Conservation (phyloP, 2,888 invertebrate species). For the Corythucha ciliata region DNA sequence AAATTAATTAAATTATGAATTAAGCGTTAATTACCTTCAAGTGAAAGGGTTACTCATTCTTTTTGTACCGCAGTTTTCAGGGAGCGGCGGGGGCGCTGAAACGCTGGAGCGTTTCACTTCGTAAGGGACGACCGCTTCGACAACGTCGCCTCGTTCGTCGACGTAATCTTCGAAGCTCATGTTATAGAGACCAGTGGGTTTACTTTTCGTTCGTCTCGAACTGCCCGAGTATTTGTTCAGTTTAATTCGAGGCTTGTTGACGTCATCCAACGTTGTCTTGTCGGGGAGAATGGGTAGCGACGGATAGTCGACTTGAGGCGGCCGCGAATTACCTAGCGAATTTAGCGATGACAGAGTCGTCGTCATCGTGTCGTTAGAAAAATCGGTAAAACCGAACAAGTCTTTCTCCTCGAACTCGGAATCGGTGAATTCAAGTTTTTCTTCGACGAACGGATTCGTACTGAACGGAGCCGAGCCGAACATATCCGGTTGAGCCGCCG, state of each 20-base stretch:
- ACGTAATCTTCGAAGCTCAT: constrained; percentile 67
- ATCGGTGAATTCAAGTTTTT: constrained; percentile 28
- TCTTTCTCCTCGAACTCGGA: constrained; percentile 29
- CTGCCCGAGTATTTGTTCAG: constrained; percentile 19
- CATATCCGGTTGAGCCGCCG: constrained; percentile 38
- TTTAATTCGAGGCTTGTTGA: constrained; percentile 11
- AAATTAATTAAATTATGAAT: background rate
- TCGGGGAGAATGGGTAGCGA: constrained; percentile 13
- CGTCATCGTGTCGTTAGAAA: background rate
- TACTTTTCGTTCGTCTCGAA: constrained; percentile 34
- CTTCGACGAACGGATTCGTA: constrained; percentile 28
- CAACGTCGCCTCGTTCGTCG: constrained; percentile 41
- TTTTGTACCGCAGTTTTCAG: constrained; percentile 42
- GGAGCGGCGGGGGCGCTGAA: too few species aligned
- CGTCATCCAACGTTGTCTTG: background rate
- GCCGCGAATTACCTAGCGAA: constrained; percentile 9
- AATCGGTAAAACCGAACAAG: constrained; percentile 24
- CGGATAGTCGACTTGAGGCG: background rate
- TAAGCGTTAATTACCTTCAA: constrained; percentile 32
- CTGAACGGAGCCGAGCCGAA: constrained; percentile 34
- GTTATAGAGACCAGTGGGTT: constrained; percentile 54
- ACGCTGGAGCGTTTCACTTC: constrained; percentile 49
- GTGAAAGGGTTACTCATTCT: constrained; percentile 45
- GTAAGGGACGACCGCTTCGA: constrained; percentile 48
- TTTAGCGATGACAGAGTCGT: constrained; percentile 15